A percentile compares a stretch with the other conserved stretches of the same genome.
phyloP scores from a whole-genome alignment of 2,888 invertebrate species.

The Polymixis flavicincta region DNA sequence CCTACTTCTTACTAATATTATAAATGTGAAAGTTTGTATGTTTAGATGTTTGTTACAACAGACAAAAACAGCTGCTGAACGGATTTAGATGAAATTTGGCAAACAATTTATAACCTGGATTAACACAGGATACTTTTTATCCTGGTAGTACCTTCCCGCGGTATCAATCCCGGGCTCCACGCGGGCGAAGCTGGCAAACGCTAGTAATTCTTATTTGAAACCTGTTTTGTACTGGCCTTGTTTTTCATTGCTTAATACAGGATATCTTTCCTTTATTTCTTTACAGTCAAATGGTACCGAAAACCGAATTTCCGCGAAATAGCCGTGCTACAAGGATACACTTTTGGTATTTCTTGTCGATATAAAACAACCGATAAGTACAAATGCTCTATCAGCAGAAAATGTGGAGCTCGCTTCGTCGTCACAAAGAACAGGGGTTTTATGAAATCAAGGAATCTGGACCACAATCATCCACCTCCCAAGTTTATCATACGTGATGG shows the following conservation, averaged over 20 bases:
- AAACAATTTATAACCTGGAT: too few species aligned
- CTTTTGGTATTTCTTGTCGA: constrained; percentile 51
- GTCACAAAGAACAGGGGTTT: constrained; percentile 8
- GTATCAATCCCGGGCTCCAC: too few species aligned
- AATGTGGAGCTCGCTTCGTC: constrained; percentile 26
- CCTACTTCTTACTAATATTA: too few species aligned
- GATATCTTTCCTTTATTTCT: neutral
- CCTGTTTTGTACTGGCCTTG: neutral
- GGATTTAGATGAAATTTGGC: too few species aligned
- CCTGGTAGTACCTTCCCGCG: too few species aligned
- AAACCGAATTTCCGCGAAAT: constrained; percentile 49
- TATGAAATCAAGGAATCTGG: constrained; percentile 11
- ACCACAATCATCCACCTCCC: constrained; percentile 31
- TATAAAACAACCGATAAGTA: constrained; percentile 20
- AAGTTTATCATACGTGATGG: constrained; percentile 38
- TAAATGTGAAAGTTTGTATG: too few species aligned
- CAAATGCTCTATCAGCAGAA: constrained; percentile 7
- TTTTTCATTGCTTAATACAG: neutral
- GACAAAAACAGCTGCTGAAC: too few species aligned
- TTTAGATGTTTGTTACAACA: too few species aligned
- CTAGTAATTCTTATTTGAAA: too few species aligned
- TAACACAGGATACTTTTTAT: too few species aligned
- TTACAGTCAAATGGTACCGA: constrained; percentile 38
- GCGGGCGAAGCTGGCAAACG: too few species aligned
- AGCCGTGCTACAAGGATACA: constrained; percentile 69